A percentile compares a stretch with the other conserved stretches of the same genome.
Conservation (phyloP, 2,888 invertebrate species). For the Volucella zonaria region DNA sequence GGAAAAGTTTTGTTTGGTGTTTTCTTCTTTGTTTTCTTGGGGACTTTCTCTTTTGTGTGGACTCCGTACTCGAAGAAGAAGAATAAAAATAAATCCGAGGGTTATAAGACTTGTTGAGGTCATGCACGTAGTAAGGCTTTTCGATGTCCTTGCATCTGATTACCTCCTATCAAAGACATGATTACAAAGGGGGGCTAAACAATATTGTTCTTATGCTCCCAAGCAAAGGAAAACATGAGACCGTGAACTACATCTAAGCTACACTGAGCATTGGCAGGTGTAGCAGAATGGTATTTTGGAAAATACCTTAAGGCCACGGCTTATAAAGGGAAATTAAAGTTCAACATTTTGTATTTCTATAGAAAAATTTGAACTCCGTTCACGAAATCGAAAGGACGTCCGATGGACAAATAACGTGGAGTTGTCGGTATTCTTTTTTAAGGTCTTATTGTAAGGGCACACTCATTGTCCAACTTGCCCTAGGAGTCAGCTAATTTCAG, state of each 20-base stretch:
- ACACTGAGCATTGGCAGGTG: no score
- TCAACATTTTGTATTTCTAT: no score
- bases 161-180: slow-evolving; percentile 40
- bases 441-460: no score
- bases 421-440: no score
- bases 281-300: no score
- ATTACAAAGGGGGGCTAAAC: not conserved
- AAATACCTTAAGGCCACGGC: no score
- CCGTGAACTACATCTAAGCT: slow-evolving; percentile 22
- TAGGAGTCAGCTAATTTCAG: no score
- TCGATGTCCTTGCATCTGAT: slow-evolving; percentile 52
- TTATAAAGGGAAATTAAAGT: no score
- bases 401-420: no score
- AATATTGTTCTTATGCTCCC: slow-evolving; percentile 12
- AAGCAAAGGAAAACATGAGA: not conserved
- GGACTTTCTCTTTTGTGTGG: not conserved
- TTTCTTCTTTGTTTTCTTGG: slow-evolving; percentile 19
- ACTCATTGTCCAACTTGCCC: no score
- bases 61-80: not conserved
- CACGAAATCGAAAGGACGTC: no score
- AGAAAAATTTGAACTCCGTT: no score
- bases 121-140: slow-evolving; percentile 51
- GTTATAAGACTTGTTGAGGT: slow-evolving; percentile 43
- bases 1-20: slow-evolving; percentile 30
- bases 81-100: slow-evolving; percentile 27